Evolutionary conservation across 2,113 vertebrate genomes (phyloP), one percentile per base, ranked within the genome.

Genomic region (Melospiza georgiana): DNA sequence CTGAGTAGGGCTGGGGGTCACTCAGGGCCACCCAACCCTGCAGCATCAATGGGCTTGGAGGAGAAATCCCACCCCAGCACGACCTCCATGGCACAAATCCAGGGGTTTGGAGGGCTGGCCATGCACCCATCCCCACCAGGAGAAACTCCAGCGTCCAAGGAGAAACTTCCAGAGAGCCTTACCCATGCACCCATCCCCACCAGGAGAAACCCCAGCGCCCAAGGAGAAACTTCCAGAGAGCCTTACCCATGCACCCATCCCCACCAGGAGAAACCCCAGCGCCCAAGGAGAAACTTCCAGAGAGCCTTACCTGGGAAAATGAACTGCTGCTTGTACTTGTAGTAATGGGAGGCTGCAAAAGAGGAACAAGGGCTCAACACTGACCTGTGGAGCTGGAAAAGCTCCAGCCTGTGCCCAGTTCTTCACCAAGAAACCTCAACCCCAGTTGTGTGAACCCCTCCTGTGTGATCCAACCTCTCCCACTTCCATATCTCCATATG

Each of bases 311-410:
- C 99, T 95, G 99, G 99, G 96, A 99, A 99, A 97, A 99, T 99
- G 98, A 99, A 99, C 97, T 99, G 99, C 90, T 99, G 99, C 97
- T 99, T 99, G 98, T 99, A 99, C 96, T 99, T 99, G 98, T 99
- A 99, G 96, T 99, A 99, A 97, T 99, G 99, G 96, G 99, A 99
- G 28, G 99, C 99, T 99, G 88, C 87, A 55, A 97, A 93, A 97
- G 55, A 94, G 63, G 61, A 66, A 74, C 33, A 8, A 11, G 6
- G 9, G 21, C 54, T 95, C 66, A 95, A 39, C 7, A 19, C 6
- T 0, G 1, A 52, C 15, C 71, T 25, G 58, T 10, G 15, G 55
- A 80, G 46, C 33, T 59, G 76, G n/a, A 10, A 28, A 57, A 16
- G 21, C 19, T 21, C 73, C 52, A 63, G 6, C 21, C 48, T 12